A percentile compares a stretch with the other conserved stretches of the same genome.
phyloP scores from a whole-genome alignment of 2,797 vertebrate species.

The Sebastes kiyomatsui region DNA sequence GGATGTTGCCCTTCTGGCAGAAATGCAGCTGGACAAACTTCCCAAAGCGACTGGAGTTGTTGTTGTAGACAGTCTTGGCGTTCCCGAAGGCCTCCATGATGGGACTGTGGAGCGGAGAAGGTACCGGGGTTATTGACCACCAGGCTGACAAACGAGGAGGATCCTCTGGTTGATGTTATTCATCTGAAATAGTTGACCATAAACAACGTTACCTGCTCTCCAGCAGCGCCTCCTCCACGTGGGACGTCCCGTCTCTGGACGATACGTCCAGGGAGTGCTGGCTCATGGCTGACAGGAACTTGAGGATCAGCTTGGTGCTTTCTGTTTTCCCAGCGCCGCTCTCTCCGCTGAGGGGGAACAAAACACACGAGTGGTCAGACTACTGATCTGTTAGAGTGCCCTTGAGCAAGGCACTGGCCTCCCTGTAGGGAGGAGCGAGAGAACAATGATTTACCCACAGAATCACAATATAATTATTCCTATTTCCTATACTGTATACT shows the following conservation, averaged over 20 bases:
- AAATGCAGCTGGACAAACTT: constrained; percentile 97
- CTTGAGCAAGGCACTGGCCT: neutral
- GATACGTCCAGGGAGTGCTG: constrained; percentile 89
- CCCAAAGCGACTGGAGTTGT: constrained; percentile 98
- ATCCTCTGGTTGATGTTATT: neutral
- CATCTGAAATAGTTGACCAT: neutral
- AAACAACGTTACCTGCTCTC: constrained; percentile 90
- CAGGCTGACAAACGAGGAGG: neutral
- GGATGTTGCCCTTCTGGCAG: constrained; percentile 95
- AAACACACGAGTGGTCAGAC: neutral
- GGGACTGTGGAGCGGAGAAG: constrained; percentile 79
- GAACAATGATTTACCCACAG: neutral
- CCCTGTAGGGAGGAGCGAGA: neutral
- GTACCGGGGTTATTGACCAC: neutral
- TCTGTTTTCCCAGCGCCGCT: constrained; percentile 99
- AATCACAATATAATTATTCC: neutral
- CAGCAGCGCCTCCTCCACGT: constrained; percentile 93
- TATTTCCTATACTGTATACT: neutral
- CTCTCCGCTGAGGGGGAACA: constrained; percentile 85
- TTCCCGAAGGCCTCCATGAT: constrained; percentile 99
- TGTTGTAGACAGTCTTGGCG: constrained; percentile 96
- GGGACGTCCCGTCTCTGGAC: constrained; percentile 84
- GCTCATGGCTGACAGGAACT: constrained; percentile 95
- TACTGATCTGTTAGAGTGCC: neutral
- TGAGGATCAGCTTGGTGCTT: constrained; percentile 96